Evolutionary conservation across 2,888 invertebrate species (phyloP).

Genomic region (Sylvicola fuscatus): DNA sequence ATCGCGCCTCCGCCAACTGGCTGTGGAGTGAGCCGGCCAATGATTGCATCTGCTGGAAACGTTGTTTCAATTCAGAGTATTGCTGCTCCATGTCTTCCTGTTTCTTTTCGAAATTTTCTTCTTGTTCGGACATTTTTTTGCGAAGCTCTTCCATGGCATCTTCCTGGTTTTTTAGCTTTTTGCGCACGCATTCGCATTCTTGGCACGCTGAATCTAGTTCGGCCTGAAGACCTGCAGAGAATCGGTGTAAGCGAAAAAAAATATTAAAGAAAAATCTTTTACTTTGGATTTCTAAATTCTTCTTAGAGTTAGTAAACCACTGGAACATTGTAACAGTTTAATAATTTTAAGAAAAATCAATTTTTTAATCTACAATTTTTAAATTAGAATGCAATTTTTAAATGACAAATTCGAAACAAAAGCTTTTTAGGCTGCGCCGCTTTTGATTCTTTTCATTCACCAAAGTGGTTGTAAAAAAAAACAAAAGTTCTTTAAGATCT

Average conservation of each 20-base stretch:
- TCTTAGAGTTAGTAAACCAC: not conserved
- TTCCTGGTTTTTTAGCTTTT: conserved; percentile 21
- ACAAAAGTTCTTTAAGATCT: no score
- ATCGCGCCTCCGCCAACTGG: conserved; percentile 19
- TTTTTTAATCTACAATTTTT: no score
- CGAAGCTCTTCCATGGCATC: conserved; percentile 20
- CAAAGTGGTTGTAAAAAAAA: no score
- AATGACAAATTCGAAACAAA: no score
- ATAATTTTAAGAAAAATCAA: not conserved
- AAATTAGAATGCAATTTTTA: no score
- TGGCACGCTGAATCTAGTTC: conserved; percentile 22
- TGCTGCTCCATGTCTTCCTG: conserved; percentile 27
- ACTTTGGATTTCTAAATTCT: not conserved
- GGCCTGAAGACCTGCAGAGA: conserved; percentile 19
- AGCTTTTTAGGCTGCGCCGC: no score
- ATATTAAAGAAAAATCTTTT: not conserved
- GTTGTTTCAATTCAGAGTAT: conserved; percentile 27
- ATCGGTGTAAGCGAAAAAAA: not conserved
- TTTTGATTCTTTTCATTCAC: no score
- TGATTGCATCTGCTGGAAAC: conserved; percentile 28
- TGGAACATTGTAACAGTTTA: not conserved
- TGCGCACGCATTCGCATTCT: conserved; percentile 24
- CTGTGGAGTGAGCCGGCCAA: conserved; percentile 19
- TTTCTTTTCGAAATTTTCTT: conserved; percentile 20
- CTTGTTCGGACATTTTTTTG: conserved; percentile 19